Conservation (phyloP, 2,888 invertebrate species). For the Notocelia uddmanniana region DNA sequence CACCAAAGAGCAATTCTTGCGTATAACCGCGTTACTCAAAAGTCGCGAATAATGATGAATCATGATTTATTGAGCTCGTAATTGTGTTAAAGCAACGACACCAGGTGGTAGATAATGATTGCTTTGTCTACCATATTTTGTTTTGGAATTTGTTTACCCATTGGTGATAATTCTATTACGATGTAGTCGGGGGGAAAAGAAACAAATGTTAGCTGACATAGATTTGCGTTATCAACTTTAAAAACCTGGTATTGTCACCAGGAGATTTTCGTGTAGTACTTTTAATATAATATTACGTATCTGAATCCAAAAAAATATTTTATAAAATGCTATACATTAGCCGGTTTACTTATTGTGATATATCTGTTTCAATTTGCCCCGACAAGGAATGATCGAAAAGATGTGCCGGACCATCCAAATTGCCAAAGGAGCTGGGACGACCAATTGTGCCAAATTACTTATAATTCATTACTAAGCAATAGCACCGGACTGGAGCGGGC, state of each 20-base stretch:
- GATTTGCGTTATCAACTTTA: not conserved
- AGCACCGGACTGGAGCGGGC: too few species aligned
- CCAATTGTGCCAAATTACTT: too few species aligned
- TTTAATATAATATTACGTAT: too few species aligned
- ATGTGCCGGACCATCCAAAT: too few species aligned
- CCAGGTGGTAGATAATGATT: conserved; percentile 56
- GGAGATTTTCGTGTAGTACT: too few species aligned
- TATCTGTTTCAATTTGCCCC: too few species aligned
- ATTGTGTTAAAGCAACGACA: conserved; percentile 68
- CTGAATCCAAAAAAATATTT: too few species aligned
- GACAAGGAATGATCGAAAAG: too few species aligned
- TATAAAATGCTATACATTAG: too few species aligned
- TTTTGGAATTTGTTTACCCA: not conserved
- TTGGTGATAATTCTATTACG: not conserved
- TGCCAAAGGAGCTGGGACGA: too few species aligned
- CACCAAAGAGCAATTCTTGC: conserved; percentile 26
- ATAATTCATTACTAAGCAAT: too few species aligned
- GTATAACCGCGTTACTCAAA: conserved; percentile 47
- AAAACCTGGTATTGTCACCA: not conserved
- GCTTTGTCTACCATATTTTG: not conserved
- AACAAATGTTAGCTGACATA: not conserved
- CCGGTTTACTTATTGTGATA: too few species aligned
- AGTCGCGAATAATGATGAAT: conserved; percentile 63
- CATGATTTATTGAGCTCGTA: conserved; percentile 70
- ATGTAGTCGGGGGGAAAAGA: not conserved